Evolutionary conservation across 2,888 invertebrate species (phyloP).

Genomic region (Microplitis manilae): DNA sequence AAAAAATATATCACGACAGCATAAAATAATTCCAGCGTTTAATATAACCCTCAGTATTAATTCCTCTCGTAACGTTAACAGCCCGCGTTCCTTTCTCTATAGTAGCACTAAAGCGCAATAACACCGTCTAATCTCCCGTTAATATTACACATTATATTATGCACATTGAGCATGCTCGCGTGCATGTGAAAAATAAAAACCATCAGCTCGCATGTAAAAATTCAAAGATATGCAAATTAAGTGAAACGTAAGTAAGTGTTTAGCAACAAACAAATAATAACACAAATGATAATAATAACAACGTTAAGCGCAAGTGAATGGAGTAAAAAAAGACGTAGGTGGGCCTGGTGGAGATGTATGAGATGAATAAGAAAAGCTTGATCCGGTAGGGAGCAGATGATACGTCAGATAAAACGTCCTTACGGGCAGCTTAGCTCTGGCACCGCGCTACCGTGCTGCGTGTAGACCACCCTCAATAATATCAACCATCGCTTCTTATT

Average conservation of each 20-base stretch:
- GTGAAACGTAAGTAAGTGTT: no score
- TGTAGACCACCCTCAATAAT: constrained; percentile 62
- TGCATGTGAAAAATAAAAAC: no score
- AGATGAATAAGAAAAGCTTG: constrained; percentile 42
- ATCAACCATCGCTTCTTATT: constrained; percentile 58
- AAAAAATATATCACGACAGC: no score
- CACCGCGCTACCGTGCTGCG: constrained; percentile 68
- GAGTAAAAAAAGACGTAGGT: constrained; percentile 31
- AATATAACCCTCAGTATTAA: no score
- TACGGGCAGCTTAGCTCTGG: constrained; percentile 65
- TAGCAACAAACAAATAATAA: not conserved
- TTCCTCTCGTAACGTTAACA: no score
- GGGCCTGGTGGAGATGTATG: constrained; percentile 13
- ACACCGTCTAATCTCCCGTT: constrained; percentile 12
- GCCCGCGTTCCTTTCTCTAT: no score
- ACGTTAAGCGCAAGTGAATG: not conserved
- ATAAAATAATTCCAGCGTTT: no score
- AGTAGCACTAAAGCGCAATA: not conserved
- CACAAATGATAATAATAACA: not conserved
- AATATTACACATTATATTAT: not conserved
- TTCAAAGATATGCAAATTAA: no score
- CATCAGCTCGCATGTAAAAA: no score
- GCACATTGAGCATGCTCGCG: no score
- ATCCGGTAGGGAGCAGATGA: constrained; percentile 55
- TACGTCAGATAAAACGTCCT: constrained; percentile 66